Evolutionary conservation across 2,888 invertebrate genomes (phyloP).

Genomic region (Drosophila picticornis): DNA sequence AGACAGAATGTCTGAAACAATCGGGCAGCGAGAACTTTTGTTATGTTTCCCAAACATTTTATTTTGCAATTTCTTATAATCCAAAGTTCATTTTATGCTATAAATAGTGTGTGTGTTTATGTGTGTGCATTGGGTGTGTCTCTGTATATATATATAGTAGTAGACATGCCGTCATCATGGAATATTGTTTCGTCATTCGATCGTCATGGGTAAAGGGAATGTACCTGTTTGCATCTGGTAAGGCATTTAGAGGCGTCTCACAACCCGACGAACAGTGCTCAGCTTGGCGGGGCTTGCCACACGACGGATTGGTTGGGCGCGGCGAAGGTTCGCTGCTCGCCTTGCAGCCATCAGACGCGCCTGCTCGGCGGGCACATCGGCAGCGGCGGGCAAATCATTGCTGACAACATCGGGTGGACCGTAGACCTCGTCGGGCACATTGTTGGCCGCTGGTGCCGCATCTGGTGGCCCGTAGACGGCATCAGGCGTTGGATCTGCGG

Average conservation of each 20-base stretch:
- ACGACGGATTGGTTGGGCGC: slow-evolving; percentile 62
- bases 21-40: slow-evolving; percentile 23
- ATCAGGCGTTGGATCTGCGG: slow-evolving; percentile 72
- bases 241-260: slow-evolving; percentile 46
- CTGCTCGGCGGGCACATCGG: slow-evolving; percentile 69
- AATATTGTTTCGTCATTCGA: slow-evolving; percentile 17
- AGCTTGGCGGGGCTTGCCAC: slow-evolving; percentile 66
- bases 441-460: slow-evolving; percentile 64
- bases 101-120: slow-evolving; percentile 18
- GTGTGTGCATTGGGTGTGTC: slow-evolving; percentile 20
- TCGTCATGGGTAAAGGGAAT: slow-evolving; percentile 56
- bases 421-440: slow-evolving; percentile 76
- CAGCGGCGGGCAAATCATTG: slow-evolving; percentile 66
- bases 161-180: slow-evolving; percentile 38
- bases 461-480: slow-evolving; percentile 81
- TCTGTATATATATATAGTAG: slow-evolving; percentile 3
- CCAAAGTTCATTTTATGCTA: slow-evolving; percentile 26
- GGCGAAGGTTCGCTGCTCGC: slow-evolving; percentile 65
- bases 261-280: slow-evolving; percentile 41
- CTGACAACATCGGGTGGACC: slow-evolving; percentile 73
- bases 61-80: slow-evolving; percentile 56
- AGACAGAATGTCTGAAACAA: slow-evolving; percentile 40
- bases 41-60: slow-evolving; percentile 58
- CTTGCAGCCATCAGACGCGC: slow-evolving; percentile 74
- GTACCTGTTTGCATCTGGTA: slow-evolving; percentile 34